Percentiles rank a stretch among this genome's conserved stretches.
phyloP scores from a whole-genome alignment of 1,140 invertebrate genomes.

The Teleopsis dalmanni region DNA sequence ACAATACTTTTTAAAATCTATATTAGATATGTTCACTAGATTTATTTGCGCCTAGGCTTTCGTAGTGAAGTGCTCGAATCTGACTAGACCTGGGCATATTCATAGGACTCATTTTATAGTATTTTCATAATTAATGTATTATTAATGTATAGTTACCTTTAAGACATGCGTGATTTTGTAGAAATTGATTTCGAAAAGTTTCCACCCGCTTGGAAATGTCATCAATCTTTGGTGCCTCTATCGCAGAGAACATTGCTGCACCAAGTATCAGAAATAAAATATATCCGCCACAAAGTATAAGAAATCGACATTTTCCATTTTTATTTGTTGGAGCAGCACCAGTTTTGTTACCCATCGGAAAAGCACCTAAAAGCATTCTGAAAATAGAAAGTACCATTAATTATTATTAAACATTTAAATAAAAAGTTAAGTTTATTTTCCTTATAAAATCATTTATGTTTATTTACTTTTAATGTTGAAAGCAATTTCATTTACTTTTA shows the following conservation, averaged over 20 bases:
- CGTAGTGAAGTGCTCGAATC: no score
- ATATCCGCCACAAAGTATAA: slow-evolving; percentile 13
- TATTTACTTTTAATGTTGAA: no score
- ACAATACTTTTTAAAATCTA: no score
- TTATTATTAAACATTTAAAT: background rate
- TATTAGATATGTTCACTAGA: no score
- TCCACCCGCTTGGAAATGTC: slow-evolving; percentile 50
- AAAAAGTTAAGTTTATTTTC: no score
- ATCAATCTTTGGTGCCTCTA: slow-evolving; percentile 61
- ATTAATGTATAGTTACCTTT: slow-evolving; percentile 57
- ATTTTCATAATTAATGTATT: no score
- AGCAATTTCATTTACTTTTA: no score
- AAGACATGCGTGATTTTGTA: slow-evolving; percentile 53
- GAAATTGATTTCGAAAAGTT: slow-evolving; percentile 51
- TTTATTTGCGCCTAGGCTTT: no score
- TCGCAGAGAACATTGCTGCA: slow-evolving; percentile 62
- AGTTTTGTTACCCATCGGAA: slow-evolving; percentile 14
- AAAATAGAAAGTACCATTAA: background rate
- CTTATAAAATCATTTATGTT: no score
- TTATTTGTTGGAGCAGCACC: slow-evolving; percentile 9
- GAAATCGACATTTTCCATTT: slow-evolving; percentile 16
- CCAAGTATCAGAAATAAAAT: slow-evolving; percentile 50
- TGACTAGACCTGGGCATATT: no score
- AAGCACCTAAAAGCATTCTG: slow-evolving; percentile 20
- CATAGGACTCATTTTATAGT: no score